A percentile compares a stretch with the other conserved stretches of the same genome.
Conservation (phyloP, 2,797 vertebrate species). For the Lacerta viridis region DNA sequence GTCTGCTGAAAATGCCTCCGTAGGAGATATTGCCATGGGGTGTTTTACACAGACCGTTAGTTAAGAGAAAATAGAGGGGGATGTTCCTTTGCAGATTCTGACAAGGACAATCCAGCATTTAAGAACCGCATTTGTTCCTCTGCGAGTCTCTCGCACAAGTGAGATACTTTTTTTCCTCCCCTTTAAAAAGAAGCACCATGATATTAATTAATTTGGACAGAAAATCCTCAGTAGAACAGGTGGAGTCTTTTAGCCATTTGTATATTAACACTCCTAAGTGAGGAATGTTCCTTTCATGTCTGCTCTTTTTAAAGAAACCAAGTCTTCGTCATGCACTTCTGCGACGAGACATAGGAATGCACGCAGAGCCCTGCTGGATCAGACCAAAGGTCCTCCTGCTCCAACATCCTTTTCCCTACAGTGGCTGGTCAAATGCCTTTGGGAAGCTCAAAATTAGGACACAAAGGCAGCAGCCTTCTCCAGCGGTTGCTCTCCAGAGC, state of each 20-base stretch:
- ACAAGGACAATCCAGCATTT: conserved; percentile 4
- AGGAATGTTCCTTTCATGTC: not conserved
- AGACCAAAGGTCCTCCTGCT: too few species aligned
- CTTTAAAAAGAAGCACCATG: conserved; percentile 37
- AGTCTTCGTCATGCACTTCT: not conserved
- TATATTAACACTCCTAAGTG: too few species aligned
- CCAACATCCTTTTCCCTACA: too few species aligned
- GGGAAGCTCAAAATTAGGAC: too few species aligned
- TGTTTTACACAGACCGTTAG: conserved; percentile 29
- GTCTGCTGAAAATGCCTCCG: conserved; percentile 41
- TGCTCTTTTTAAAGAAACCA: not conserved
- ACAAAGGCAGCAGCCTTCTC: too few species aligned
- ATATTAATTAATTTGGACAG: conserved; percentile 26
- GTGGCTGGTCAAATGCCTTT: too few species aligned
- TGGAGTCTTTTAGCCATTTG: not conserved
- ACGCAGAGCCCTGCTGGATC: too few species aligned
- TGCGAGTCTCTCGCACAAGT: not conserved
- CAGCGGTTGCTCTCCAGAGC: too few species aligned
- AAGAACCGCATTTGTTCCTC: conserved; percentile 8
- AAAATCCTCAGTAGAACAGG: not conserved
- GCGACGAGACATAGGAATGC: too few species aligned
- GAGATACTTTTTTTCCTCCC: conserved; percentile 31
- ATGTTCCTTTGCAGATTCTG: conserved; percentile 36
- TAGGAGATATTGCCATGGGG: conserved; percentile 48
- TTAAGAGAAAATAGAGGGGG: conserved; percentile 48